Evolutionary conservation across 1,140 invertebrate genomes (phyloP).

Genomic region (Condylostylus longicornis): DNA sequence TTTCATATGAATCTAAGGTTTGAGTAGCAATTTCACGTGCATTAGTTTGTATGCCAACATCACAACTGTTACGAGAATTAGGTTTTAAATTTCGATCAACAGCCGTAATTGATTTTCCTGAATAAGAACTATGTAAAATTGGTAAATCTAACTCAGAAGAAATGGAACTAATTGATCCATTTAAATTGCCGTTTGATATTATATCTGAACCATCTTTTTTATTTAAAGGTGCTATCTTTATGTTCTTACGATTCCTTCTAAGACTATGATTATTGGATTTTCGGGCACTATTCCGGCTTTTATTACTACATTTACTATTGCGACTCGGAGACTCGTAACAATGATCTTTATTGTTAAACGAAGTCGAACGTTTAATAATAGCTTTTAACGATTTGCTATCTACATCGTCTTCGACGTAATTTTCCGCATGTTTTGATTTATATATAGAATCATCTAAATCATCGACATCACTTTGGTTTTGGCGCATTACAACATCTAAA

Average conservation of each 20-base stretch:
- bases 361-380: too few species aligned
- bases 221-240: conserved; percentile 8
- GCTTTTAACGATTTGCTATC: conserved; percentile 32
- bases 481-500: conserved; percentile 37
- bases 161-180: conserved; percentile 16
- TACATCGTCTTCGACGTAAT: conserved; percentile 35
- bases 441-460: conserved; percentile 29
- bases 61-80: conserved; percentile 34
- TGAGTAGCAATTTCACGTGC: conserved; percentile 44
- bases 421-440: too few species aligned
- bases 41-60: conserved; percentile 41
- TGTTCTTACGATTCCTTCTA: conserved; percentile 6
- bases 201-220: conserved; percentile 8
- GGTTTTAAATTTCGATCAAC: conserved; percentile 37
- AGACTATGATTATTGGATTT: conserved; percentile 6
- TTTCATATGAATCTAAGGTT: conserved; percentile 29
- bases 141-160: conserved; percentile 18
- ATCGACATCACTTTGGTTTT: conserved; percentile 36
- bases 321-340: not conserved
- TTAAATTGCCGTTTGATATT: conserved; percentile 11
- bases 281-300: conserved; percentile 21
- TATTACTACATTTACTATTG: conserved; percentile 14
- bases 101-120: conserved; percentile 34
- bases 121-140: conserved; percentile 33
- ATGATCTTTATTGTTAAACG: not conserved